Percentiles rank a stretch among this genome's conserved stretches.
phyloP scores from a whole-genome alignment of 2,113 vertebrate species.

The Rhynchomys soricoides region DNA sequence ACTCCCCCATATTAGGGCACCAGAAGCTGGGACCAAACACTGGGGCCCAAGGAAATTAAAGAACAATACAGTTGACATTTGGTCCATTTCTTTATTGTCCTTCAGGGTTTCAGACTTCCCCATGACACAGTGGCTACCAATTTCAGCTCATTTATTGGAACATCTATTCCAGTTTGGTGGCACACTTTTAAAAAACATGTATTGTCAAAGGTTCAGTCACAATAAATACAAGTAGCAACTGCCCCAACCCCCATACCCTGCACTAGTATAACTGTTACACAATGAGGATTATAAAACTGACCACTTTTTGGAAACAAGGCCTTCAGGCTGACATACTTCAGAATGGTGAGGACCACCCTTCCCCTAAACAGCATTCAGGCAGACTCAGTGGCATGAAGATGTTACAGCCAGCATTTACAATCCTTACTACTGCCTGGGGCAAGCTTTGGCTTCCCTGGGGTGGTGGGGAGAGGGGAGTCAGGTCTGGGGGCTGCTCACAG shows the following conservation, averaged over 20 bases:
- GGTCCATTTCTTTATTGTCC: constrained; percentile 71
- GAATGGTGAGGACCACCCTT: neutral
- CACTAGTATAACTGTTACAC: constrained; percentile 57
- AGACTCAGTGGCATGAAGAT: neutral
- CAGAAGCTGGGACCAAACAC: neutral
- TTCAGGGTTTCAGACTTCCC: constrained; percentile 62
- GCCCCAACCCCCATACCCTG: constrained; percentile 44
- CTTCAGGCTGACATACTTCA: neutral
- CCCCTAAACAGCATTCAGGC: neutral
- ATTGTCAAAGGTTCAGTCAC: constrained; percentile 78
- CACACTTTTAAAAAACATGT: constrained; percentile 51
- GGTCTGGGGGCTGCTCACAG: neutral
- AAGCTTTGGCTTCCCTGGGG: neutral
- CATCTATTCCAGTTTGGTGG: constrained; percentile 25
- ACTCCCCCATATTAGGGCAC: neutral
- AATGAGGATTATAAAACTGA: constrained; percentile 52
- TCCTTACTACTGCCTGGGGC: neutral
- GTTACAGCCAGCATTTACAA: neutral
- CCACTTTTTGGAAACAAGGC: neutral
- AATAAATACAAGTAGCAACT: constrained; percentile 76
- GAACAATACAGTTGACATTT: neutral
- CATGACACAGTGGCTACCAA: neutral
- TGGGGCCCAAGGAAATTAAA: neutral
- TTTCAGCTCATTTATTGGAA: neutral
- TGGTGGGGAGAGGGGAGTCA: neutral